Conservation (phyloP, 2,797 vertebrate genomes). For the Enteromius anoplus region DNA sequence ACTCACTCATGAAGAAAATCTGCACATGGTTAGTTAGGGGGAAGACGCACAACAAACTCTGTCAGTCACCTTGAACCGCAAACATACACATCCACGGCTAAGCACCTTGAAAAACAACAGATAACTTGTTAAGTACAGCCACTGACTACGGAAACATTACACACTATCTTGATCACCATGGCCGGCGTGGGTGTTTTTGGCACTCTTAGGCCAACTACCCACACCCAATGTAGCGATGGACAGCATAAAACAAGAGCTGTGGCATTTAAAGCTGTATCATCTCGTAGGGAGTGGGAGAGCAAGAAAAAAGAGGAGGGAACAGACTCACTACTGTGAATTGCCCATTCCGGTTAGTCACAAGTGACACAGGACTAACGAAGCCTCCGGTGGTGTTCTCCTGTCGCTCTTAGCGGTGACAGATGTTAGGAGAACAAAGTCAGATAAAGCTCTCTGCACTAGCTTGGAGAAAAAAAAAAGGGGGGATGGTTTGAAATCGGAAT, state of each 20-base stretch:
- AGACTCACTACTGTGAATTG: slow-evolving; percentile 62
- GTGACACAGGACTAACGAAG: slow-evolving; percentile 65
- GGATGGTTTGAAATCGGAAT: slow-evolving; percentile 59
- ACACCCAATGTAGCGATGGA: slow-evolving; percentile 59
- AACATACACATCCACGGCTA: slow-evolving; percentile 44
- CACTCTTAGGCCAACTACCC: slow-evolving; percentile 46
- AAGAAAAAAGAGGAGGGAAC: slow-evolving; percentile 51
- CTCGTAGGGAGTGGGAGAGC: slow-evolving; percentile 53
- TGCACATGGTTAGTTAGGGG: slow-evolving; percentile 60
- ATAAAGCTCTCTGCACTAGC: slow-evolving; percentile 60
- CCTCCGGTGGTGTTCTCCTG: slow-evolving; percentile 65
- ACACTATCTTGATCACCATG: slow-evolving; percentile 54
- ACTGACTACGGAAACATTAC: slow-evolving; percentile 37
- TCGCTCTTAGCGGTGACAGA: slow-evolving; percentile 67
- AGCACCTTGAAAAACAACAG: slow-evolving; percentile 59
- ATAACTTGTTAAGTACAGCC: slow-evolving; percentile 42
- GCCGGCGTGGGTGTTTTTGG: slow-evolving; percentile 51
- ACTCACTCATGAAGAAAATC: slow-evolving; percentile 73
- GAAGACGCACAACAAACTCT: slow-evolving; percentile 50
- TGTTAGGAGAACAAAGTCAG: slow-evolving; percentile 62
- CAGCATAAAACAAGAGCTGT: slow-evolving; percentile 44
- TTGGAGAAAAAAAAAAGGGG: slow-evolving; percentile 43
- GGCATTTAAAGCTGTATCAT: slow-evolving; percentile 62
- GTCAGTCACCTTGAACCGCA: slow-evolving; percentile 70
- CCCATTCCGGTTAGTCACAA: slow-evolving; percentile 66